Percentiles rank a stretch among this genome's conserved stretches.
phyloP scores from a whole-genome alignment of 2,113 vertebrate genomes.

The Paradisaea rubra region DNA sequence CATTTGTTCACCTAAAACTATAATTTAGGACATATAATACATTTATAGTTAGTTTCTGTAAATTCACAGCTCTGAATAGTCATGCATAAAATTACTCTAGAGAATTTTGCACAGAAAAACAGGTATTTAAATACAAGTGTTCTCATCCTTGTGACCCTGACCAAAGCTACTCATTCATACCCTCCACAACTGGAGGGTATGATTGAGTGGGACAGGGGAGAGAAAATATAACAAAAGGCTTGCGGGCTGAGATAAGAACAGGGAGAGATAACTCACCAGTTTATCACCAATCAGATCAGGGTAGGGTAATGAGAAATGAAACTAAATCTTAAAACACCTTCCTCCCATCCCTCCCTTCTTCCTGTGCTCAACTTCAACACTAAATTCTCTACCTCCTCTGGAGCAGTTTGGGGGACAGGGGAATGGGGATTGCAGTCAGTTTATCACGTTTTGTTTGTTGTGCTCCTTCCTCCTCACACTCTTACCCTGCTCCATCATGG shows the following conservation, averaged over 20 bases:
- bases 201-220: background rate
- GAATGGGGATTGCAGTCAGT: background rate
- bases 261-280: background rate
- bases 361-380: background rate
- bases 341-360: background rate
- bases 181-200: background rate
- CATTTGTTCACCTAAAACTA: background rate
- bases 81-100: background rate
- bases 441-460: background rate
- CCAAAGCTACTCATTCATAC: background rate
- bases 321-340: background rate
- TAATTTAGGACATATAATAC: background rate
- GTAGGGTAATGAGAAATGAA: background rate
- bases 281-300: background rate
- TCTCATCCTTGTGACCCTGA: background rate
- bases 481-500: background rate
- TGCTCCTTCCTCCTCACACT: background rate
- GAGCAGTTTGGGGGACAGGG: background rate
- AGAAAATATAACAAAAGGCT: background rate
- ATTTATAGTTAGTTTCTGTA: background rate
- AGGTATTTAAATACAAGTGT: background rate
- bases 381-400: background rate
- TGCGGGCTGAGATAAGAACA: background rate
- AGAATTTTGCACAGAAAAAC: background rate
- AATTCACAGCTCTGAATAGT: background rate